Percentiles rank a stretch among this genome's conserved stretches.
Evolutionary conservation across 2,113 vertebrate genomes (phyloP).

Genomic region (Enhydra lutris): DNA sequence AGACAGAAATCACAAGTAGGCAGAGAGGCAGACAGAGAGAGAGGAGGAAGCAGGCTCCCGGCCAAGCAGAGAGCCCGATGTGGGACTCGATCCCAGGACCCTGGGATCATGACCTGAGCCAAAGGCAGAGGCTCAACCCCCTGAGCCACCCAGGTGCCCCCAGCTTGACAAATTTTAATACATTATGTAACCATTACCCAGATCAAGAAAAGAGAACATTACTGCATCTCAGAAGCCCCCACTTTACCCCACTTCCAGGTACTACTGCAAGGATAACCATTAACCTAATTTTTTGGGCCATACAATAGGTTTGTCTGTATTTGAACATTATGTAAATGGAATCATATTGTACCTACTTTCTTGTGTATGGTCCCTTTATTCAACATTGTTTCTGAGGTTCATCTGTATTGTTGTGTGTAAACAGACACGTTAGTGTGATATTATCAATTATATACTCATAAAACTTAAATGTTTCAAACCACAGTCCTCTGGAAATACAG

Average conservation of each 20-base stretch:
- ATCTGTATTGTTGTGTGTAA: neutral
- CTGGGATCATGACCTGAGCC: too few species aligned
- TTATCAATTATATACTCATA: neutral
- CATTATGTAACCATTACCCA: neutral
- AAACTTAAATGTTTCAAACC: conserved; percentile 10
- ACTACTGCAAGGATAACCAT: neutral
- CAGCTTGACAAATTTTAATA: neutral
- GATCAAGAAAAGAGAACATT: neutral
- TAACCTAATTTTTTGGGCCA: neutral
- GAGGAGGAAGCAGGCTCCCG: too few species aligned
- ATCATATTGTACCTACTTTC: neutral
- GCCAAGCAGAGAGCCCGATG: too few species aligned
- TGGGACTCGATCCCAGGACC: too few species aligned
- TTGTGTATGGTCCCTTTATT: neutral
- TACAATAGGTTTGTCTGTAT: neutral
- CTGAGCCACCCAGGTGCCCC: too few species aligned
- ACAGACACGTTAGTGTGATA: neutral
- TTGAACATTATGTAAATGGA: neutral
- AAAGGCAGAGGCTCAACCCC: too few species aligned
- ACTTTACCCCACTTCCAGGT: neutral
- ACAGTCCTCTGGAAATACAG: conserved; percentile 18
- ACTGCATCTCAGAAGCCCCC: neutral
- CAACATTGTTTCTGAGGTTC: neutral
- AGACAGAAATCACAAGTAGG: too few species aligned
- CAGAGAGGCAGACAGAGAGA: too few species aligned